Percentiles rank a stretch among this genome's conserved stretches.
Conservation (phyloP, 2,113 vertebrate species). For the Oplegnathus fasciatus region DNA sequence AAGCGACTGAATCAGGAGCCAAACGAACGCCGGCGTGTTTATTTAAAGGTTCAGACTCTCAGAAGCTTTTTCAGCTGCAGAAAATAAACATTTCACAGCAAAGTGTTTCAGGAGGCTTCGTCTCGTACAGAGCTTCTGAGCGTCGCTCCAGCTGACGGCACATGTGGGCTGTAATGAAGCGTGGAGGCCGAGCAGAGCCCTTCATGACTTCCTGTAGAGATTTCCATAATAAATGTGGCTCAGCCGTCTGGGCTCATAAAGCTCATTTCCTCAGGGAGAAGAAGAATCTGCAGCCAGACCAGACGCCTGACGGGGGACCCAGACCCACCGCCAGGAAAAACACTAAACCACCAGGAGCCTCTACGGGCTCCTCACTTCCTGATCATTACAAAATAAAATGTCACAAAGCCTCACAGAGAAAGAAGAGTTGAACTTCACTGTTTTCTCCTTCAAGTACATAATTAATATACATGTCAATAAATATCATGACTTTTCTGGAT, state of each 20-base stretch:
- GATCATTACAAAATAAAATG: slow-evolving; percentile 35
- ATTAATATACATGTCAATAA: too few relatives aligned
- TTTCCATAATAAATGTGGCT: slow-evolving; percentile 75
- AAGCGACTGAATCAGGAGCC: too few relatives aligned
- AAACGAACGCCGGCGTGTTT: background rate
- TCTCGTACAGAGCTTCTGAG: background rate
- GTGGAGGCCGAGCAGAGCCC: background rate
- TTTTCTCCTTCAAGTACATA: too few relatives aligned
- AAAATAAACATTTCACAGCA: background rate
- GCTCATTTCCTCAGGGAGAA: slow-evolving; percentile 74
- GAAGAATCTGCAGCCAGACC: slow-evolving; percentile 65
- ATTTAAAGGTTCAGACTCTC: background rate
- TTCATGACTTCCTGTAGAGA: slow-evolving; percentile 59
- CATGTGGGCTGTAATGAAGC: slow-evolving; percentile 42
- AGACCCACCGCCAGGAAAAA: slow-evolving; percentile 56
- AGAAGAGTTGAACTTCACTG: background rate
- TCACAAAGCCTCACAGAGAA: background rate
- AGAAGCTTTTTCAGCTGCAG: background rate
- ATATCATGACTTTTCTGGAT: background rate
- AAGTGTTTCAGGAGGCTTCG: background rate
- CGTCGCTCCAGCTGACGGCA: background rate
- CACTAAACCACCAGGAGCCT: slow-evolving; percentile 22
- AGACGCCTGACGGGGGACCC: slow-evolving; percentile 44
- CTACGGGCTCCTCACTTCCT: slow-evolving; percentile 31
- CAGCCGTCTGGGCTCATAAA: slow-evolving; percentile 69